Evolutionary conservation across 1,140 invertebrate genomes (phyloP).

Genomic region (Camponotus floridanus): DNA sequence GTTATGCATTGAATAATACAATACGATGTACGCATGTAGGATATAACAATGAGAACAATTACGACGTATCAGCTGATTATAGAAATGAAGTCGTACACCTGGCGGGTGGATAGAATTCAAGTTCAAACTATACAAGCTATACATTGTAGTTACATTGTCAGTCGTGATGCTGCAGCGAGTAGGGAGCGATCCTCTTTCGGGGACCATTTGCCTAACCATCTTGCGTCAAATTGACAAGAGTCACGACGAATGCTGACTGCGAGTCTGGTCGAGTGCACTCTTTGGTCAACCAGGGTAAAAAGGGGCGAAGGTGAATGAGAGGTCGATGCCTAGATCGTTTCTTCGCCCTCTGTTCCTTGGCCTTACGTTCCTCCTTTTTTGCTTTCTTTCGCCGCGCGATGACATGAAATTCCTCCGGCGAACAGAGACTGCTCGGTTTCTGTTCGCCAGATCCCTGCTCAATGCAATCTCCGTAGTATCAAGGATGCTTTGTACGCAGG

Average conservation of each 20-base stretch:
- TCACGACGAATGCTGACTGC: conserved; percentile 65
- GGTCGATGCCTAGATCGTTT: conserved; percentile 66
- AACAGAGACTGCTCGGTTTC: conserved; percentile 43
- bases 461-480: conserved; percentile 81
- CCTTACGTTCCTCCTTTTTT: conserved; percentile 32
- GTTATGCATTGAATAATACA: conserved; percentile 34
- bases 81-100: conserved; percentile 45
- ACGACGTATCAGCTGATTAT: conserved; percentile 59
- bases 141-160: conserved; percentile 19
- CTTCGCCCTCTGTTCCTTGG: conserved; percentile 58
- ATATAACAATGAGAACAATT: conserved; percentile 46
- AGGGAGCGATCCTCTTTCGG: background rate
- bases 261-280: conserved; percentile 26
- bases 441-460: conserved; percentile 64
- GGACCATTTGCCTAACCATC: background rate
- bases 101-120: conserved; percentile 35
- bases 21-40: background rate
- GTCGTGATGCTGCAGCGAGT: conserved; percentile 13
- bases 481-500: conserved; percentile 77
- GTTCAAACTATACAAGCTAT: background rate
- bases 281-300: conserved; percentile 31
- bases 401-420: conserved; percentile 67
- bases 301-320: conserved; percentile 44
- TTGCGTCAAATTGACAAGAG: conserved; percentile 10
- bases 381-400: conserved; percentile 51